phyloP scores from a whole-genome alignment of 2,113 vertebrate species.

The Beaufortia kweichowensis region DNA sequence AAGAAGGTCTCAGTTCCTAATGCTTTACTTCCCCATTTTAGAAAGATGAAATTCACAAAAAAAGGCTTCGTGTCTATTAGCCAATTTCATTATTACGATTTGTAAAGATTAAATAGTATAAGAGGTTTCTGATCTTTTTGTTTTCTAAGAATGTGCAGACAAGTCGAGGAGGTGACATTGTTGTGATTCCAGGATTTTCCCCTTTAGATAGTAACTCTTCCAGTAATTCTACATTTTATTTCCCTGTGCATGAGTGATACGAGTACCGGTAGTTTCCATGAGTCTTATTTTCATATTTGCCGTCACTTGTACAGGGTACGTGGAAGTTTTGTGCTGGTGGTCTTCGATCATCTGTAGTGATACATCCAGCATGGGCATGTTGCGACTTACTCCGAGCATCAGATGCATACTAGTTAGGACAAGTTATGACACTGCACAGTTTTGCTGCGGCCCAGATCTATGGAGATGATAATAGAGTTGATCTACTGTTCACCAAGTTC shows the following conservation, averaged over 20 bases:
- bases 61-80: background rate
- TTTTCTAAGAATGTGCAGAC: background rate
- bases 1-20: constrained; percentile 45
- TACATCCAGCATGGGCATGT: constrained; percentile 11
- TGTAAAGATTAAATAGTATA: background rate
- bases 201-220: background rate
- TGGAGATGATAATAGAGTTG: constrained; percentile 5
- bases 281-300: background rate
- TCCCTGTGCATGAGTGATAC: background rate
- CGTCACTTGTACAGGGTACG: background rate
- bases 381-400: background rate
- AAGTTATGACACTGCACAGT: constrained; percentile 1
- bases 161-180: background rate
- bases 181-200: background rate
- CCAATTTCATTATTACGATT: background rate
- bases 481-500: background rate
- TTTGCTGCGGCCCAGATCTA: background rate
- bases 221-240: background rate
- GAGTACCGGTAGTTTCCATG: too few species aligned
- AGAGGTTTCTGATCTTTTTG: background rate
- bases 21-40: constrained; percentile 29
- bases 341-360: constrained; percentile 7
- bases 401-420: constrained; percentile 33
- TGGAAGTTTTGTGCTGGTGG: background rate
- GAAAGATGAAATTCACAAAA: background rate